Conservation (phyloP, 2,113 vertebrate species). For the Cavia porcellus region DNA sequence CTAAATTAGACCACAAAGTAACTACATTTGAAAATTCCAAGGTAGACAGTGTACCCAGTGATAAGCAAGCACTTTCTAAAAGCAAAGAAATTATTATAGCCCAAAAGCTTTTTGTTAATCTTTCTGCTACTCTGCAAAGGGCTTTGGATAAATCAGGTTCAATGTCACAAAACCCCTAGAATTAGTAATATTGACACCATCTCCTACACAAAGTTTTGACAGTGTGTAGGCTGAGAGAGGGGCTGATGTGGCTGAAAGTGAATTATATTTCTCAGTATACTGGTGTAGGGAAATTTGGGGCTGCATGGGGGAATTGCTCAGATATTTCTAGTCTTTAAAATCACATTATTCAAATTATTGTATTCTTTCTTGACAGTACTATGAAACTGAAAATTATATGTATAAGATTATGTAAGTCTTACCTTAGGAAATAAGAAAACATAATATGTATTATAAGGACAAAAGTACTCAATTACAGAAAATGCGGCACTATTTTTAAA, state of each 20-base stretch:
- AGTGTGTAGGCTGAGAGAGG: not conserved
- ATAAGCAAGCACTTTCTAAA: conserved; percentile 56
- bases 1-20: not conserved
- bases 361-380: not conserved
- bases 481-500: not conserved
- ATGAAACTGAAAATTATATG: not conserved
- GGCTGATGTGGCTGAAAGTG: too few species aligned
- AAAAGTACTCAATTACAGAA: not conserved
- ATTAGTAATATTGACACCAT: fast-evolving
- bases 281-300: not conserved
- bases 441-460: not conserved
- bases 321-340: not conserved
- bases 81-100: conserved; percentile 53
- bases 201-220: fast-evolving
- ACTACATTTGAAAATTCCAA: not conserved
- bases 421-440: not conserved
- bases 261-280: not conserved
- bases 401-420: not conserved
- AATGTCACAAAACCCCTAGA: not conserved
- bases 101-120: conserved; percentile 53
- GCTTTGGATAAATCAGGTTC: not conserved
- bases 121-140: not conserved
- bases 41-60: conserved; percentile 58
- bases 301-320: not conserved
- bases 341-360: not conserved